Percentiles rank a stretch among this genome's conserved stretches.
phyloP scores from a whole-genome alignment of 2,888 invertebrate species.

The Prenolepis imparis region DNA sequence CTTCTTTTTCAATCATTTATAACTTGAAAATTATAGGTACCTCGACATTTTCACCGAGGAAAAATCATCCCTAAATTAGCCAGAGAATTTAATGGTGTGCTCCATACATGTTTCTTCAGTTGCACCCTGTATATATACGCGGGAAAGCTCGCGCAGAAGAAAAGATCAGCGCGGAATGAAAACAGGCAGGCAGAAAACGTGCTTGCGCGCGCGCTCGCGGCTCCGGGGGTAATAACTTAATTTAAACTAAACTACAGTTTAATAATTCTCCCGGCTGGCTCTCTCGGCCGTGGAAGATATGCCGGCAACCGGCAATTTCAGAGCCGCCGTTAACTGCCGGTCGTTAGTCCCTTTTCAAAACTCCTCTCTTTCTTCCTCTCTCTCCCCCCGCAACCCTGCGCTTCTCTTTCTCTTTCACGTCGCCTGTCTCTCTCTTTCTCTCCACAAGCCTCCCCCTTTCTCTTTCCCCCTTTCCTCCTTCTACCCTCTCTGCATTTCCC shows the following conservation, averaged over 20 bases:
- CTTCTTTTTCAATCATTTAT: too few species aligned
- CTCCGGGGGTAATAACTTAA: conserved; percentile 86
- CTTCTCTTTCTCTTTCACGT: conserved; percentile 54
- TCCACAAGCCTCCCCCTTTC: conserved; percentile 23
- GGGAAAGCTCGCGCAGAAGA: conserved; percentile 34
- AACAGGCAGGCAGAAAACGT: conserved; percentile 80
- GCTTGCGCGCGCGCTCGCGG: conserved; percentile 77
- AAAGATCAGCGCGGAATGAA: conserved; percentile 56
- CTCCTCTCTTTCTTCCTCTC: conserved; percentile 83
- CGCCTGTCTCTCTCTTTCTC: conserved; percentile 52
- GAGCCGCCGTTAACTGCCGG: conserved; percentile 87
- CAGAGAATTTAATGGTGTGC: too few species aligned
- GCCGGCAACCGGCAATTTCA: conserved; percentile 86
- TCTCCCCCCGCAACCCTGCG: conserved; percentile 54
- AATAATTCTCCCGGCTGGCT: conserved; percentile 84
- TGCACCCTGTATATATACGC: too few species aligned
- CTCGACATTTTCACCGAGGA: too few species aligned
- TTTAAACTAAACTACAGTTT: conserved; percentile 87
- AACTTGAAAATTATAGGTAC: too few species aligned
- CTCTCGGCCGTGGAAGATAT: conserved; percentile 82
- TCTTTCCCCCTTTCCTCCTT: conserved; percentile 50
- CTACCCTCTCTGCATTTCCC: conserved; percentile 33
- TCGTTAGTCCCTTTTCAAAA: conserved; percentile 87
- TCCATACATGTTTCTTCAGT: too few species aligned
- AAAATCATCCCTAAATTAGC: too few species aligned